A percentile compares a stretch with the other conserved stretches of the same genome.
Conservation (phyloP, 2,888 invertebrate species). For the Digitonthophagus gazella region DNA sequence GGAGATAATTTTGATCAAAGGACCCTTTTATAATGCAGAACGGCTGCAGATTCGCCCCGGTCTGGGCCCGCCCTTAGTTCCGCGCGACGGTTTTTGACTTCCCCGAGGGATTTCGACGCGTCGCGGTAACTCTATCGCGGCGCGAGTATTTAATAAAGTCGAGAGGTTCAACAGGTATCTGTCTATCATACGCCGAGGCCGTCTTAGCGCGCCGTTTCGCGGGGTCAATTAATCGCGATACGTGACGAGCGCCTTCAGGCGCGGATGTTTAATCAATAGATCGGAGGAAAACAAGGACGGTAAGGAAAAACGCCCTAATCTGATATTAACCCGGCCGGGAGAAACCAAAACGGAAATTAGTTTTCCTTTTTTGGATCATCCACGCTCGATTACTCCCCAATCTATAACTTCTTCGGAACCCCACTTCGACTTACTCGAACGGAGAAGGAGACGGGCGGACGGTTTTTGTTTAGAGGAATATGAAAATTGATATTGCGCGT, state of each 20-base stretch:
- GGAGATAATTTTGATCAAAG: slow-evolving; percentile 14
- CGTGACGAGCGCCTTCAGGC: neutral
- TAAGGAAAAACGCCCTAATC: neutral
- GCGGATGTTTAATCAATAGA: neutral
- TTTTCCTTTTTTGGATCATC: neutral
- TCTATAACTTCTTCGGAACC: no score
- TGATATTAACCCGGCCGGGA: neutral
- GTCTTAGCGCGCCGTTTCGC: neutral
- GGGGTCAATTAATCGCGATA: neutral
- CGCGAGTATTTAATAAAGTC: neutral
- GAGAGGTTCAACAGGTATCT: neutral
- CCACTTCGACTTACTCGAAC: neutral
- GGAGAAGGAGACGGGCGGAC: neutral
- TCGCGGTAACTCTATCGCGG: neutral
- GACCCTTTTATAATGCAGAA: slow-evolving; percentile 15
- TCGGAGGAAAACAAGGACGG: neutral
- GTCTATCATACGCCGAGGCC: neutral
- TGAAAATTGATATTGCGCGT: neutral
- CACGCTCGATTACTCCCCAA: neutral
- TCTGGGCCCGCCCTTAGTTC: no score
- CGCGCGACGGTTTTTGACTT: neutral
- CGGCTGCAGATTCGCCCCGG: neutral
- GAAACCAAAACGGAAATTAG: neutral
- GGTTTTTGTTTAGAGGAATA: neutral
- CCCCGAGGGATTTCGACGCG: neutral